Percentiles rank a stretch among this genome's conserved stretches.
Evolutionary conservation across 1,140 invertebrate genomes (phyloP).

Genomic region (Mactra quadrangularis): DNA sequence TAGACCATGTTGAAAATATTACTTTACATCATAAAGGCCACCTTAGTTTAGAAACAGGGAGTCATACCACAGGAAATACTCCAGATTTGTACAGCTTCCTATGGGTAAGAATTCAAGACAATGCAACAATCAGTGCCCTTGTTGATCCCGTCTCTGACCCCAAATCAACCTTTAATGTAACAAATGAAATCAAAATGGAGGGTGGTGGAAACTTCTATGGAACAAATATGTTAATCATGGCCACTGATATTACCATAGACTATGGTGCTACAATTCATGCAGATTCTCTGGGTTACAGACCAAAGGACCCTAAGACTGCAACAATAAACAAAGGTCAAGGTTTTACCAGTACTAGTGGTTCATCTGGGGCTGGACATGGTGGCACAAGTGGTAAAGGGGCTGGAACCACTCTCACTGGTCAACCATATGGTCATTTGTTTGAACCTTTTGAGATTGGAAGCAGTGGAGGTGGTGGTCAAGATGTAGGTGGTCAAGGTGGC

Average conservation of each 20-base stretch:
- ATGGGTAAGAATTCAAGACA: conserved; percentile 72
- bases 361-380: conserved; percentile 76
- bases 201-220: conserved; percentile 74
- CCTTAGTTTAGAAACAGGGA: conserved; percentile 66
- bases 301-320: conserved; percentile 56
- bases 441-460: conserved; percentile 73
- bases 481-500: conserved; percentile 69
- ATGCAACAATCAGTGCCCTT: conserved; percentile 66
- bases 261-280: conserved; percentile 74
- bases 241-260: conserved; percentile 73
- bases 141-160: conserved; percentile 65
- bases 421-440: conserved; percentile 76
- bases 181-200: conserved; percentile 69
- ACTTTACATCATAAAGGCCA: conserved; percentile 75
- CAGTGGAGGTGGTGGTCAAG: conserved; percentile 71
- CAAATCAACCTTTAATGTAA: conserved; percentile 58
- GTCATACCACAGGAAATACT: conserved; percentile 60
- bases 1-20: conserved; percentile 73
- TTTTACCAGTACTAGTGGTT: conserved; percentile 62
- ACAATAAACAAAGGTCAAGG: conserved; percentile 69
- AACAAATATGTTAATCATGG: conserved; percentile 70
- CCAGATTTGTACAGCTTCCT: conserved; percentile 66
- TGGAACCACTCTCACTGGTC: conserved; percentile 71
- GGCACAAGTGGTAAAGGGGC: conserved; percentile 73
- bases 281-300: conserved; percentile 69